Percentiles rank a stretch among this genome's conserved stretches.
These are phyloP conservation scores for Sthenelais limicola DNA, from an alignment of 2,888 invertebrate genomes.

Conservation along the genomic window DNA sequence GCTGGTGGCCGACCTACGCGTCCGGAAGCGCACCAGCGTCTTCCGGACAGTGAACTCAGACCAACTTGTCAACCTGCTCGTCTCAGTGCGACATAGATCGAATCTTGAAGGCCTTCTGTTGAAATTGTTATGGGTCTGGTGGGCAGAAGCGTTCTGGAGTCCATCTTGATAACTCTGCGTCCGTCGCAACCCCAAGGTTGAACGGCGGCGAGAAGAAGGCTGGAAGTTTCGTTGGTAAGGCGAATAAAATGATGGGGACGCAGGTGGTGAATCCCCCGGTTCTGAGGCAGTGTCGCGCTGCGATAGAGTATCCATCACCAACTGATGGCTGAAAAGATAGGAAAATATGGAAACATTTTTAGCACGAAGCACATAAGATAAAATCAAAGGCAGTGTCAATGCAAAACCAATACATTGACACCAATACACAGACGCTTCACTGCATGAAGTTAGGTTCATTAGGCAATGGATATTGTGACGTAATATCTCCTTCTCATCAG, in stretches of 20 bases:
- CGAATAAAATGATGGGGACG: no score
- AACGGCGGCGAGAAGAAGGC: background rate
- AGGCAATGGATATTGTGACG: no score
- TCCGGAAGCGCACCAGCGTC: constrained; percentile 20
- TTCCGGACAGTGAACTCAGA: constrained; percentile 23
- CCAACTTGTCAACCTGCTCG: constrained; percentile 9
- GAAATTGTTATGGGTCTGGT: background rate
- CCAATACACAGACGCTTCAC: no score
- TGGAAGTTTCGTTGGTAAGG: no score
- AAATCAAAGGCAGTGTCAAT: no score
- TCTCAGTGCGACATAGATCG: constrained; percentile 19
- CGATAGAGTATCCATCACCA: constrained; percentile 19
- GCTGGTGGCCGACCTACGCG: constrained; percentile 1
- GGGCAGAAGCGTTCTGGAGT: background rate
- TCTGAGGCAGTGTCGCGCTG: constrained; percentile 11
- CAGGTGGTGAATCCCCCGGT: background rate
- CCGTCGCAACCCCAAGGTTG: background rate
- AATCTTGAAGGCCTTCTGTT: background rate
- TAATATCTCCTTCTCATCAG: no score
- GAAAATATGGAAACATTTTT: no score
- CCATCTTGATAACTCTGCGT: constrained; percentile 20
- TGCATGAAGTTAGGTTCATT: no score
- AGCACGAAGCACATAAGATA: no score
- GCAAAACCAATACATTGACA: no score
- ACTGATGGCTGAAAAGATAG: constrained; percentile 30